Evolutionary conservation across 2,888 invertebrate genomes (phyloP), one percentile per base, ranked within the genome.

Genomic region (Macropis europaea): DNA sequence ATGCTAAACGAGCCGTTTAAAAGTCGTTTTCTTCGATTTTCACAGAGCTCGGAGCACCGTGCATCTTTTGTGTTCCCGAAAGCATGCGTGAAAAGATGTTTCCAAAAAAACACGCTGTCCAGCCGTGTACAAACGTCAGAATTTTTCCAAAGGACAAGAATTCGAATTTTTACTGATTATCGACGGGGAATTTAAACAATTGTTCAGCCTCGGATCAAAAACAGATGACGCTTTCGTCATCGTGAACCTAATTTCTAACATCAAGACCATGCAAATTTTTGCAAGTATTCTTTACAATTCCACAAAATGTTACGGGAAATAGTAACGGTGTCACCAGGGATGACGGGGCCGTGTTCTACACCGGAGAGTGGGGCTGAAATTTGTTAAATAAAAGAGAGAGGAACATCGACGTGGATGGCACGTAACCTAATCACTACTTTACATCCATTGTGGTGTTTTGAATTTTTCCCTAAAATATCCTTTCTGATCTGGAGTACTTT

Each of bases 1-100:
- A 64, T 64, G 73, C 40, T 67, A 79, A 78, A 79, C 77, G 80
- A 79, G 50, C 61, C 77, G 60, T 78, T 78, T 78, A 76, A 68
- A 66, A 53, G 62, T 48, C 72, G 50, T 32, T 47, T 38, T 42
- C 56, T 36, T 22, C 54, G 19, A n/a, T n/a, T n/a, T 48, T 34
- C 36, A 15, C 50, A 34, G 52, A 42, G 64, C 26, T 48, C 57
- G 34, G 26, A 30, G 40, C n/a, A n/a, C 45, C 38, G 3, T 13
- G n/a, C 4, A 13, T 5, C 11, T 32, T 68, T 57, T 57, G 57
- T 68, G 68, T 36, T 32, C 15, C 15, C 2, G 40, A 42, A 61
- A 22, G 17, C 42, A 28, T 28, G 34, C 62, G 62, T 61, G 59
- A 45, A 45, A 52, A 47, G 52, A 34, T 43, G 42, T 36, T 50